Evolutionary conservation across 2,113 vertebrate species (phyloP), one percentile per base, ranked within the genome.

Genomic region (Hemicordylus capensis): DNA sequence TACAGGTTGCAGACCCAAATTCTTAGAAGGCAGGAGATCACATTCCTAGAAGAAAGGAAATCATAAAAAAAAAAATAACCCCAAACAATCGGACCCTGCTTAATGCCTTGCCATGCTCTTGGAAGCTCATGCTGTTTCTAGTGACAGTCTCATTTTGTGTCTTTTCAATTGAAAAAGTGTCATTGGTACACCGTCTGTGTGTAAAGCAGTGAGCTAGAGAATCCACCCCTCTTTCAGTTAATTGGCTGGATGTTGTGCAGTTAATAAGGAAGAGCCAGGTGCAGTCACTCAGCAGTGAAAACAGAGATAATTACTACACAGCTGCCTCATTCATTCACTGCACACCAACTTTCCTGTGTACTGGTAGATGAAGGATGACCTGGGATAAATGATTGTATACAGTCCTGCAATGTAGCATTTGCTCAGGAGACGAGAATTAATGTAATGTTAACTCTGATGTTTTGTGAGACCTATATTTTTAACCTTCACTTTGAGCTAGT

Each of bases 241-340:
- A 85, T 72, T 73, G 59, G 26, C 66, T 73, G 42, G 42, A 46
- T 51, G n/a, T 80, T 85, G n/a, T 80, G 46, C 28, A 22, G 42
- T 63, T 72, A 85, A 73, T 85, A 80, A 31, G 56, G 66, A 85
- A 63, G 76, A 61, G 11, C 76, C 84, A 85, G 84, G 76, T 85
- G 84, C 67, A 80, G 15, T 39, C 76, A 80, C 34, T 85, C 84
- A 79, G 73, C 67, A 79, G 61, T 85, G 76, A 80, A 85, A 85
- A 85, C 51, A 73, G 4, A 80, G 66, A 59, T 80, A 73, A 85
- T 80, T 78, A 85, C 56, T 37, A 59, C 34, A 63, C 75, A 80
- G 76, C 76, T 85, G 84, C 34, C 34, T 85, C 76, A 79, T 73
- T 85, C 76, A 79, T 73, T 85, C 42, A 63, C 56, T 64, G 58